phyloP scores from a whole-genome alignment of 2,113 vertebrate species.

The Silurus glanis region DNA sequence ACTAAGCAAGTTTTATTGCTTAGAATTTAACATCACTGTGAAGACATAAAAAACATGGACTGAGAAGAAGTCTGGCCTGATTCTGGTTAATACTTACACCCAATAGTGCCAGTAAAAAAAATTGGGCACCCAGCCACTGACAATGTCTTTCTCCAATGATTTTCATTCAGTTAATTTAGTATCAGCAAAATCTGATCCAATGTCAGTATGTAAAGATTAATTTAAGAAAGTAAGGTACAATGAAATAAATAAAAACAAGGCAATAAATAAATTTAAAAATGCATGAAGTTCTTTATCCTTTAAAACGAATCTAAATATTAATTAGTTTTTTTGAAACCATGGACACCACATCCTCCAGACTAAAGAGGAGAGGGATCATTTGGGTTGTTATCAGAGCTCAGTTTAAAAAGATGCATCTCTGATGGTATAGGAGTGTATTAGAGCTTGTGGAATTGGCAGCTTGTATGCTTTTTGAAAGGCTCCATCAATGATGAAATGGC shows the following conservation, averaged over 20 bases:
- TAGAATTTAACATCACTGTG: not conserved
- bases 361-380: too few species aligned
- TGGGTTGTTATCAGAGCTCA: too few species aligned
- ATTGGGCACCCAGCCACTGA: not conserved
- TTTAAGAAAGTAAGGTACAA: not conserved
- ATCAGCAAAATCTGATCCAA: not conserved
- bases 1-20: constrained; percentile 3
- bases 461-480: too few species aligned
- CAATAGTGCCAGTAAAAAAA: not conserved
- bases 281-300: too few species aligned
- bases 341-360: too few species aligned
- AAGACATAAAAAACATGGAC: not conserved
- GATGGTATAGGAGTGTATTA: too few species aligned
- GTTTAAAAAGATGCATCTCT: too few species aligned
- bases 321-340: too few species aligned
- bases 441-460: too few species aligned
- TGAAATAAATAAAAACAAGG: not conserved
- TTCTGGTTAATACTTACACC: not conserved
- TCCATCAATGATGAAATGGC: too few species aligned
- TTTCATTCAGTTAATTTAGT: not conserved
- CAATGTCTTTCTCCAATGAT: not conserved
- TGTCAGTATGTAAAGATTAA: not conserved
- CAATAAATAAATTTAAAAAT: not conserved
- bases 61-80: not conserved
- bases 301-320: too few species aligned